phyloP scores from a whole-genome alignment of 2,113 vertebrate species.

The Gallinago undulata region DNA sequence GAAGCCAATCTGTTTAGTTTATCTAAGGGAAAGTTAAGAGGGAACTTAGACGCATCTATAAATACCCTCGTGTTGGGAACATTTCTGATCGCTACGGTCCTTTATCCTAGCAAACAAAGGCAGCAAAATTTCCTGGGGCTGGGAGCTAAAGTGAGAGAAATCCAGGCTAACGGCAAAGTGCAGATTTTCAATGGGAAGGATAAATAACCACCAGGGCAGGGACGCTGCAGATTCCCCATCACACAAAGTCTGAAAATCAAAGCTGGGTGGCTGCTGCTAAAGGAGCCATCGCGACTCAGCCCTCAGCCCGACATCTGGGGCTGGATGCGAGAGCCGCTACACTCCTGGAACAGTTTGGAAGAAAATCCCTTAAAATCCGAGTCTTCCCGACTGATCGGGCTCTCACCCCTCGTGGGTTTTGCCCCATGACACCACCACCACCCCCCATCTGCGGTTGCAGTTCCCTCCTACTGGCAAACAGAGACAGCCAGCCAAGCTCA shows the following conservation, averaged over 20 bases:
- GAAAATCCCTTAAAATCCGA: neutral
- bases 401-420: neutral
- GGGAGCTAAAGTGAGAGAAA: neutral
- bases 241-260: neutral
- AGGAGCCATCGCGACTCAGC: neutral
- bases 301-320: neutral
- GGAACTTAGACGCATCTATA: slow-evolving; percentile 45
- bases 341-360: neutral
- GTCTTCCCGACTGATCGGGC: neutral
- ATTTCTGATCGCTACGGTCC: slow-evolving; percentile 30
- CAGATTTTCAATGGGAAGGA: neutral
- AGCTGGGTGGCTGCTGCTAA: neutral
- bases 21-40: slow-evolving; percentile 51
- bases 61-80: slow-evolving; percentile 55
- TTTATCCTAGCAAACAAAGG: slow-evolving; percentile 50
- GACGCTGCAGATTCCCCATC: neutral
- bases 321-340: neutral
- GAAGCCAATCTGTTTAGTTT: slow-evolving; percentile 60
- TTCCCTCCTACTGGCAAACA: neutral
- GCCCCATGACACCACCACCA: neutral
- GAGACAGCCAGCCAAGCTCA: neutral
- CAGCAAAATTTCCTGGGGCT: slow-evolving; percentile 24
- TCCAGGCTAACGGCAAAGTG: neutral
- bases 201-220: neutral
- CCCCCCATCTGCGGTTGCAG: neutral